phyloP scores from a whole-genome alignment of 1,140 invertebrate genomes.

The Neodiprion fabricii region DNA sequence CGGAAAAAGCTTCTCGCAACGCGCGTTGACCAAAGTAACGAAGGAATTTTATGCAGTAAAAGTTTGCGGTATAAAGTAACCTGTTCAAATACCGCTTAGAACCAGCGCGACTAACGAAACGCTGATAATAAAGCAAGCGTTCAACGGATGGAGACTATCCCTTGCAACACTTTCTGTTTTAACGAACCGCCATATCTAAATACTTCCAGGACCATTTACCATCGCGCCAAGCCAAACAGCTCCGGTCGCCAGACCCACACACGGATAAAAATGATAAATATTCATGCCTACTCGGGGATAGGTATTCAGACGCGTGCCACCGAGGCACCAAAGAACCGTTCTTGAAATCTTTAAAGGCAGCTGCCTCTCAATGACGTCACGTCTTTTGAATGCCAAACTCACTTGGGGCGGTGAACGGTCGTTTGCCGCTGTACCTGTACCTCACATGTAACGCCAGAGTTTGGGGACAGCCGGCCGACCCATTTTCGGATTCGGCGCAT shows the following conservation, averaged over 20 bases:
- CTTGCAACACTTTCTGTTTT: constrained; percentile 3
- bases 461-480: neutral
- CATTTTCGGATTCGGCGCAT: neutral
- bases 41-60: too few species aligned
- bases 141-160: neutral
- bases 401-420: neutral
- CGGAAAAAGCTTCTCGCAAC: too few species aligned
- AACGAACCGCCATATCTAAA: neutral
- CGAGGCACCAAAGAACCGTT: neutral
- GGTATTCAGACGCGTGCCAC: neutral
- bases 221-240: neutral
- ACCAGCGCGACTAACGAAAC: too few species aligned
- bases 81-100: too few species aligned
- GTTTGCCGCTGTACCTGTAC: neutral
- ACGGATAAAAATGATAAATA: constrained; percentile 3
- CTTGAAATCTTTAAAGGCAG: neutral
- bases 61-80: too few species aligned
- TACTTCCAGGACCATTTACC: neutral
- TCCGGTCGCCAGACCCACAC: neutral
- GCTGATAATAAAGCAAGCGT: neutral
- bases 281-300: neutral
- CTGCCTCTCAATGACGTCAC: neutral
- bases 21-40: too few species aligned
- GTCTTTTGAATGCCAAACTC: neutral
- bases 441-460: neutral